Base-by-base conservation (phyloP, 2,113 vertebrate genomes). In the Oncorhynchus tshawytscha region DNA sequence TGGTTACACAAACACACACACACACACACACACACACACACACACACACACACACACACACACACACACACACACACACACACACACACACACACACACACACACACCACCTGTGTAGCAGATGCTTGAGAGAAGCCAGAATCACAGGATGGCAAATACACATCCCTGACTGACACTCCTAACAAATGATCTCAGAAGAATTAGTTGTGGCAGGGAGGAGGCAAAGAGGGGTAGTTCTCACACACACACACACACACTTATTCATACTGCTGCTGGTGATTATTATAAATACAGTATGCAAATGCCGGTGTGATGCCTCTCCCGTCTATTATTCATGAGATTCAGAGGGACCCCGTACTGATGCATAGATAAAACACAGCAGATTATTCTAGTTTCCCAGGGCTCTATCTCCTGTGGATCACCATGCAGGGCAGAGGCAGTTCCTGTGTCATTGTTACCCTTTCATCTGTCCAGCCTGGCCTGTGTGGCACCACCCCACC, bases 361-460 rank as follows among this genome's bases (percentile, higher is more conserved):
- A 45, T 69, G 67, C 15, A 12, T 69, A 18, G 34, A 39, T 71
- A 71, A 48, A 39, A 48, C 59, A 71, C 75, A 75, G 80, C 75
- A 59, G 45, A 70, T 25, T 49, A 67, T 45, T 45, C 39, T 45
- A 45, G 39, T 45, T 45, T 11, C 39, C 9, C 39, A 45, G 39
- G 39, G 75, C 82, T 77, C 49, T 16, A 16, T 54, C 76, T 77
- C 75, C 80, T 78, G 74, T 87, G 86, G 73, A 71, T 86, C 83
- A 82, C 62, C 25, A 67, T 66, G 51, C 67, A 49, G 78, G 81
- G 76, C 66, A 78, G 39, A 45, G 85, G 89, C 85, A 90, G 88
- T 88, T 90, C 83, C 87, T 91, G 87, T 90, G 85, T 90, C 88
- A 91, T 92, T 92, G 89, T 88, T 89, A 81, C 76, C 62, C 79